phyloP scores from a whole-genome alignment of 2,113 vertebrate genomes.

The Maccullochella peelii region DNA sequence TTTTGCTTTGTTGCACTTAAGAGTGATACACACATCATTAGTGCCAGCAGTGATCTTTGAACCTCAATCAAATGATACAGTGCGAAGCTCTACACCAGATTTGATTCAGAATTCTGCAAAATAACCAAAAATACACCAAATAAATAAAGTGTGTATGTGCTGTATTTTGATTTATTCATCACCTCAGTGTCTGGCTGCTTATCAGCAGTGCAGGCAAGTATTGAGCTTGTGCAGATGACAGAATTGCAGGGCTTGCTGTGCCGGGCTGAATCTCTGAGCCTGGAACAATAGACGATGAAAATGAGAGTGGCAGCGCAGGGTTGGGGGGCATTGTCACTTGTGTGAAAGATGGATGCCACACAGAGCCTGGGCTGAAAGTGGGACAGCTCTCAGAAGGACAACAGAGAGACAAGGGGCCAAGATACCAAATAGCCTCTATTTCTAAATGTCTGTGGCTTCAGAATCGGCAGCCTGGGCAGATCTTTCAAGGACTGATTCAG shows the following conservation, averaged over 20 bases:
- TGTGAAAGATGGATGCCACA: constrained; percentile 78
- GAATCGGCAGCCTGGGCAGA: constrained; percentile 3
- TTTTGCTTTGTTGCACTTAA: not conserved
- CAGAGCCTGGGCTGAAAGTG: constrained; percentile 70
- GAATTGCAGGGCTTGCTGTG: constrained; percentile 45
- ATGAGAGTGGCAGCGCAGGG: constrained; percentile 60
- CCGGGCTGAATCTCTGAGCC: constrained; percentile 49
- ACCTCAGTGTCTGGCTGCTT: constrained; percentile 57
- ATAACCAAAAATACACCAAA: constrained; percentile 22
- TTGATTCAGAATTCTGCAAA: constrained; percentile 26
- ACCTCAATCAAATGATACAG: not conserved
- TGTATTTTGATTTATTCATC: constrained; percentile 65
- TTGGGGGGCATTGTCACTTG: constrained; percentile 23
- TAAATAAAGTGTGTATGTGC: constrained; percentile 30
- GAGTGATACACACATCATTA: not conserved
- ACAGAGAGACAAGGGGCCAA: constrained; percentile 4
- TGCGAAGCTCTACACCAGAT: not conserved
- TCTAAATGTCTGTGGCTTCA: constrained; percentile 11
- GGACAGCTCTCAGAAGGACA: constrained; percentile 79
- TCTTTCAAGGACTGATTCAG: constrained; percentile 45
- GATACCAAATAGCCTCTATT: constrained; percentile 33
- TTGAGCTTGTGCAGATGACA: constrained; percentile 62
- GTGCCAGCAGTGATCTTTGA: not conserved
- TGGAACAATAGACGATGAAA: constrained; percentile 70
- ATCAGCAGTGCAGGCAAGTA: constrained; percentile 61